A percentile compares a stretch with the other conserved stretches of the same genome.
Conservation (phyloP, 2,797 vertebrate genomes). For the Sebastes steindachneri region DNA sequence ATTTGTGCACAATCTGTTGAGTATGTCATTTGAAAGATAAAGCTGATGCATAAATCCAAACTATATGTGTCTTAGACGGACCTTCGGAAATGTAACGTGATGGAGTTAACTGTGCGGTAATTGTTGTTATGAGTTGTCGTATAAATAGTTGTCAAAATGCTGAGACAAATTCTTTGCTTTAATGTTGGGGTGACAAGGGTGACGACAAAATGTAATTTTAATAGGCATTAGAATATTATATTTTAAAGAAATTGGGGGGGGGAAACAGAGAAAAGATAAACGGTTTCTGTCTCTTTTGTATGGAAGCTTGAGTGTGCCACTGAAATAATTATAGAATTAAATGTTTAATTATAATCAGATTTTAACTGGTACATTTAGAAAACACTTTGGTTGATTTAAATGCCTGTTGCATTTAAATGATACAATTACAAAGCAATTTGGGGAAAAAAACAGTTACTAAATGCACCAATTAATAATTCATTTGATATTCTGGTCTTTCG, state of each 20-base stretch:
- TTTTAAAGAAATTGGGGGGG: not conserved
- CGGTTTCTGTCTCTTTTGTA: not conserved
- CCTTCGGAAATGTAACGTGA: not conserved
- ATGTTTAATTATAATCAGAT: not conserved
- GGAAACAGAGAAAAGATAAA: not conserved
- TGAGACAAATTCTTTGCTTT: not conserved
- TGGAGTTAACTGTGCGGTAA: not conserved
- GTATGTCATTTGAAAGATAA: slow-evolving; percentile 25
- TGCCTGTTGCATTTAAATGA: not conserved
- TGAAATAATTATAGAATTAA: not conserved
- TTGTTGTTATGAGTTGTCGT: not conserved
- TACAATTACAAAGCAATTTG: not conserved
- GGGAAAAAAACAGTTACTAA: not conserved
- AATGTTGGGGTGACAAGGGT: not conserved
- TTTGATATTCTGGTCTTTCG: not conserved
- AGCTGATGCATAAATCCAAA: slow-evolving; percentile 42
- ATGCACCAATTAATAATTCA: not conserved
- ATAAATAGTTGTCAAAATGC: not conserved
- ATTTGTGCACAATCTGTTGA: slow-evolving; percentile 74
- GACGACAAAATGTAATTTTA: not conserved
- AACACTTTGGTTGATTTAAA: not conserved
- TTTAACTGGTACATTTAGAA: not conserved
- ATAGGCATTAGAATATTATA: too few relatives aligned
- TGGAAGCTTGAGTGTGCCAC: not conserved
- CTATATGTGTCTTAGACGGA: not conserved